These are phyloP conservation scores for Stegophylla sp. DNA, from an alignment of 2,888 invertebrate species.

Conservation along the genomic window DNA sequence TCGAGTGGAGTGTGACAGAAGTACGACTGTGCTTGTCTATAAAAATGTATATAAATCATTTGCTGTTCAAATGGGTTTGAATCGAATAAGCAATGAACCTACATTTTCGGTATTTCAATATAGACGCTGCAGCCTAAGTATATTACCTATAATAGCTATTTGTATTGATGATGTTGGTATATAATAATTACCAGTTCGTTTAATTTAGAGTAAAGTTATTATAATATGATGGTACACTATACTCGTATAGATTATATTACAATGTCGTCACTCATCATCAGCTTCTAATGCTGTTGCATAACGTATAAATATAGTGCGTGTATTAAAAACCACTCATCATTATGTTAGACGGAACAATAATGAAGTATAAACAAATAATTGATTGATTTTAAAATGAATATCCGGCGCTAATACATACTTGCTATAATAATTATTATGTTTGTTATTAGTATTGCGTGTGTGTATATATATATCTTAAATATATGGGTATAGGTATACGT, in stretches of 20 bases:
- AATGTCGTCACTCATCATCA: background rate
- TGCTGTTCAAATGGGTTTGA: no score
- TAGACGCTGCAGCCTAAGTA: no score
- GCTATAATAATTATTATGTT: background rate
- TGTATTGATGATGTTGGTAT: no score
- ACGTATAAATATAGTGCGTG: background rate
- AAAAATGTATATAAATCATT: no score
- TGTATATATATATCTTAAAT: background rate
- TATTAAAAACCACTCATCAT: background rate
- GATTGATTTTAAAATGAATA: slow-evolving; percentile 28
- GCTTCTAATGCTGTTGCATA: background rate
- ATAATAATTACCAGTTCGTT: background rate
- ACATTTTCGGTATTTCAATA: no score
- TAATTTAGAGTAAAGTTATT: background rate
- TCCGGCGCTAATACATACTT: background rate
- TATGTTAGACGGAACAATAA: background rate
- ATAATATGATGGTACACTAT: no score
- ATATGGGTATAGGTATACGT: background rate
- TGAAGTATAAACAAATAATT: slow-evolving; percentile 8
- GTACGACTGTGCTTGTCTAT: no score
- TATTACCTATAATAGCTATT: no score
- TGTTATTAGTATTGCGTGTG: background rate
- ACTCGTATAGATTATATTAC: background rate
- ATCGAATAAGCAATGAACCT: no score
- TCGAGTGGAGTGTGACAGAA: no score